phyloP scores from a whole-genome alignment of 2,888 invertebrate species.

The Parasteatoda lunata region DNA sequence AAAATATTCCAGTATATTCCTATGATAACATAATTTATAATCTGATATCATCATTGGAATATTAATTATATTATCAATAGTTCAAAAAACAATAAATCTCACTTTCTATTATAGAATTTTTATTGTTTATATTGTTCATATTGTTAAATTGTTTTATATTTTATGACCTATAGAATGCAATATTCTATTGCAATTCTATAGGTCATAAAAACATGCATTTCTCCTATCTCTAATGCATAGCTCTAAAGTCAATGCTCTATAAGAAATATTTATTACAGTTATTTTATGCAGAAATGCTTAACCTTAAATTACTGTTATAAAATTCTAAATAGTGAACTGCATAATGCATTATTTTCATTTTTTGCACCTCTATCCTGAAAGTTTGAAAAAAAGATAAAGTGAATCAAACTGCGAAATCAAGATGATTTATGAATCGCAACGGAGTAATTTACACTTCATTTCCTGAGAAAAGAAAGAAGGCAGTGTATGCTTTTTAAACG shows the following conservation, averaged over 20 bases:
- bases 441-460: conserved; percentile 51
- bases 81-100: too few relatives aligned
- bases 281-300: not conserved
- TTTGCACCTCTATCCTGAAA: not conserved
- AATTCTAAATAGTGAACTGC: not conserved
- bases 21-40: too few relatives aligned
- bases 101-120: too few relatives aligned
- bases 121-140: too few relatives aligned
- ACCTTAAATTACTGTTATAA: not conserved
- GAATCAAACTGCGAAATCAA: not conserved
- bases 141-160: too few relatives aligned
- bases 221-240: not conserved
- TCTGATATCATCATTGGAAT: too few relatives aligned
- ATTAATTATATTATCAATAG: too few relatives aligned
- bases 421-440: conserved; percentile 25
- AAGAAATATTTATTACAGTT: not conserved
- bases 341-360: not conserved
- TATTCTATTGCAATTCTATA: not conserved
- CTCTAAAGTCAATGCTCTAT: not conserved
- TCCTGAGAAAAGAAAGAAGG: conserved; percentile 29
- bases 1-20: too few relatives aligned
- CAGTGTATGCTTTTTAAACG: conserved; percentile 32
- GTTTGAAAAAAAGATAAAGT: not conserved
- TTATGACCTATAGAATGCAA: not conserved
- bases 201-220: not conserved